Base-by-base conservation (phyloP, 2,113 vertebrate species). In the Ammodramus savannarum region DNA sequence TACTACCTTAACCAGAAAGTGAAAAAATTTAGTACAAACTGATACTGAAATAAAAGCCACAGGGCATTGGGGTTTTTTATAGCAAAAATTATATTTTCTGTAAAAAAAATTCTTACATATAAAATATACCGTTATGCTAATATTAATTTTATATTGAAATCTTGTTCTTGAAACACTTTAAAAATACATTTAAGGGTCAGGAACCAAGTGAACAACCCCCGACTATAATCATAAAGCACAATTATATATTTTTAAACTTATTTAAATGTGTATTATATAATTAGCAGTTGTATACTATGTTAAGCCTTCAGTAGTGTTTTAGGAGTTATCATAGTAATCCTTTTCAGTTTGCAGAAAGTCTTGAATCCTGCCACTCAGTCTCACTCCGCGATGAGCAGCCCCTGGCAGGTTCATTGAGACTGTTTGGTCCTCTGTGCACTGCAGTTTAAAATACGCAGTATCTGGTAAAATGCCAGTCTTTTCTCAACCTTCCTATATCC, bases 391-490 rank as follows among this genome's bases (percentile, higher is more conserved):
- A 21, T 74, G 78, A 62, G 18, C 43, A 67, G 19, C 13, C 55
- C 13, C 32, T 43, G 55, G 21, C 63, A 93, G 68, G 54, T 95
- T 97, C 96, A 90, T 94, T 96, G 93, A 93, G 82, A 75, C 46
- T 93, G 22, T 96, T 96, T 96, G 82, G 74, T 95, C 38, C 85
- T 96, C 87, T 87, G 15, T 13, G 36, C 85, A 39, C 89, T 96
- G 10, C 54, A 89, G 59, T 93, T 96, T 97, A 94, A 97, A 97
- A 93, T 95, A 95, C 82, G 74, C 77, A 92, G 78, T 74, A 81
- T 88, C 77, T 97, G 96, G 93, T 95, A 90, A 85, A 95, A 82
- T 90, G 88, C 92, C 93, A 95, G 69, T 67, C 87, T 89, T 92
- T 91, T 90, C 84, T 94, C 78, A 84, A 44, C 58, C 84, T 91